Evolutionary conservation across 2,797 vertebrate species (phyloP).

Genomic region (Miichthys miiuy): DNA sequence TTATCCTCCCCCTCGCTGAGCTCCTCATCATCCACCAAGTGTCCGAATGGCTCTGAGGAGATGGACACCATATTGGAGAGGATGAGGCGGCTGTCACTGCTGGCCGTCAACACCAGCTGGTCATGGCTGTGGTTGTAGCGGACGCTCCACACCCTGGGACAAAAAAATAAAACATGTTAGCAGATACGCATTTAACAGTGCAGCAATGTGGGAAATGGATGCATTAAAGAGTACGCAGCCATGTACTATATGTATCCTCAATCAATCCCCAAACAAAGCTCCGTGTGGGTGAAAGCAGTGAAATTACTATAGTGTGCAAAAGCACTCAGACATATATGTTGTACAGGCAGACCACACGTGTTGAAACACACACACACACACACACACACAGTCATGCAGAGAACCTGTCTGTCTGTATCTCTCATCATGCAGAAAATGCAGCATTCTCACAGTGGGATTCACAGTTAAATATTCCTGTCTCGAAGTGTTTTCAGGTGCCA

Average conservation of each 20-base stretch:
- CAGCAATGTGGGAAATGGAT: neutral
- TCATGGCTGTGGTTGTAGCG: constrained; percentile 99
- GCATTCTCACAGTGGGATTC: constrained; percentile 50
- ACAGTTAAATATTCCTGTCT: constrained; percentile 33
- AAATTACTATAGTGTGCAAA: neutral
- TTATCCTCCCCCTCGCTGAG: constrained; percentile 95
- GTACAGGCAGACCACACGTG: constrained; percentile 45
- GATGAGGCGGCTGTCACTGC: constrained; percentile 98
- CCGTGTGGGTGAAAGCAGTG: constrained; percentile 11
- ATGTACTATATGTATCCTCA: neutral
- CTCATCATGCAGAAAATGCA: constrained; percentile 61
- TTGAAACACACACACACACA: constrained; percentile 5
- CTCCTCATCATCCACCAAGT: constrained; percentile 96
- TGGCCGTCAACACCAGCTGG: constrained; percentile 96
- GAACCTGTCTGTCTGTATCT: constrained; percentile 24
- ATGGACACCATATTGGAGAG: constrained; percentile 99
- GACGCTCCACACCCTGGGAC: constrained; percentile 95
- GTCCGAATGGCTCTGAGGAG: constrained; percentile 97
- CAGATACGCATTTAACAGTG: constrained; percentile 3
- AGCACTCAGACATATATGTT: neutral
- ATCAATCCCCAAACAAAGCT: constrained; percentile 25
- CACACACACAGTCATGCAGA: constrained; percentile 7
- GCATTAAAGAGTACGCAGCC: neutral
- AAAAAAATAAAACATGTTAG: neutral
- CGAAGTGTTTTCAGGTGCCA: constrained; percentile 50